Base-by-base conservation (phyloP, 2,888 invertebrate species). In the Lathronympha strigana region DNA sequence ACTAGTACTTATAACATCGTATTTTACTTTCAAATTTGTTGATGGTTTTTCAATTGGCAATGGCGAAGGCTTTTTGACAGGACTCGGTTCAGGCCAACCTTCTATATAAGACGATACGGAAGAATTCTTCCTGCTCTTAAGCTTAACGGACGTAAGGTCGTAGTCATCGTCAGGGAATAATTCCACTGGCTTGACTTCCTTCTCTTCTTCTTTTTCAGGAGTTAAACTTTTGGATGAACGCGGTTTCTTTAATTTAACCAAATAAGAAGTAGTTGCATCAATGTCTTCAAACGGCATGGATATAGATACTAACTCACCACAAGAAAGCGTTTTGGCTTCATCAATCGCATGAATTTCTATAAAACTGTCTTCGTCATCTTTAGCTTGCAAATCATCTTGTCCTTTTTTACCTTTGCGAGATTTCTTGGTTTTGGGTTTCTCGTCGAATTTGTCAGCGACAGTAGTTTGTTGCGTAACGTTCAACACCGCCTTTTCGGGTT, bases 301-400 rank as follows among this genome's bases (percentile, higher is more conserved):
- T 69, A 92, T 90, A 6, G 90, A 86, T 4, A 92, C 92, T 69
- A 92, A 69, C 28, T 90, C 89, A 11, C 84, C 86, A 67, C 85
- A 86, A 40, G 80, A 80, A 23, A 73, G 73, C 61, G 83, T 82
- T 40, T 83, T 81, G 61, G 86, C 87, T 57, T 90, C 88, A 69
- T 91, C 90, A 38, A 92, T 91, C 0, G 88, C 85, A 68, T 91
- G 92, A 73, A 92, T 92, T 77, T 92, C 92, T 43, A 92, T 83
- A 71, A 92, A 92, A 70, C 89, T 90, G 58, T 92, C 88, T 61
- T 90, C 91, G 63, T 87, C 88, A 4, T 81, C 82, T 72, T 84
- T 85, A 11, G 78, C 68, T 60, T 82, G 80, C 36, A 73, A 69
- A 23, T 88, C 89, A 6, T 91, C 90, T 38, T 80, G 82, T 4